Conservation (phyloP, 2,888 invertebrate species). For the Dryobotodes eremita region DNA sequence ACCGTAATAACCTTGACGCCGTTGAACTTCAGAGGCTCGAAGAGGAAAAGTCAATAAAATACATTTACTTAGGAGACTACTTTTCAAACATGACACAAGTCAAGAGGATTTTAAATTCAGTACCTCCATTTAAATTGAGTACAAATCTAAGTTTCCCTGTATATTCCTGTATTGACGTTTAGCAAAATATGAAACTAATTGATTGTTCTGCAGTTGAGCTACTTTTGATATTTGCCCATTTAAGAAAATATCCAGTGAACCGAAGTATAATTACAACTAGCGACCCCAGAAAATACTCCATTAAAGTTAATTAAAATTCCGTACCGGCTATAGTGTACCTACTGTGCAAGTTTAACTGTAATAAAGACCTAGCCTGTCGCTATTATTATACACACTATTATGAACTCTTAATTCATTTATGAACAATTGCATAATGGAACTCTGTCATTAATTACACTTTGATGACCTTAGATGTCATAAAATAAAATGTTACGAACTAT, state of each 20-base stretch:
- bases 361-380: constrained; percentile 7
- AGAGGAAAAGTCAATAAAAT: constrained; percentile 20
- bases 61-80: background rate
- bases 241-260: background rate
- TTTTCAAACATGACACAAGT: background rate
- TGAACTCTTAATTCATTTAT: background rate
- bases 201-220: background rate
- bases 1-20: background rate
- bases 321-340: background rate
- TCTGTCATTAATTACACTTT: background rate
- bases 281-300: background rate
- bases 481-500: constrained; percentile 11
- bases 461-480: constrained; percentile 14
- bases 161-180: background rate
- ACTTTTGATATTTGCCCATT: background rate
- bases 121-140: background rate
- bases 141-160: background rate
- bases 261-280: background rate
- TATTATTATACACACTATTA: background rate
- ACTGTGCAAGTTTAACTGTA: constrained; percentile 4
- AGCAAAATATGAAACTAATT: background rate
- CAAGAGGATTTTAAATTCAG: background rate
- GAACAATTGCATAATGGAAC: constrained; percentile 5
- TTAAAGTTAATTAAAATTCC: background rate
- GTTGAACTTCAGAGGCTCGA: background rate